phyloP scores from a whole-genome alignment of 2,888 invertebrate genomes.

The Teinopalpus imperialis region DNA sequence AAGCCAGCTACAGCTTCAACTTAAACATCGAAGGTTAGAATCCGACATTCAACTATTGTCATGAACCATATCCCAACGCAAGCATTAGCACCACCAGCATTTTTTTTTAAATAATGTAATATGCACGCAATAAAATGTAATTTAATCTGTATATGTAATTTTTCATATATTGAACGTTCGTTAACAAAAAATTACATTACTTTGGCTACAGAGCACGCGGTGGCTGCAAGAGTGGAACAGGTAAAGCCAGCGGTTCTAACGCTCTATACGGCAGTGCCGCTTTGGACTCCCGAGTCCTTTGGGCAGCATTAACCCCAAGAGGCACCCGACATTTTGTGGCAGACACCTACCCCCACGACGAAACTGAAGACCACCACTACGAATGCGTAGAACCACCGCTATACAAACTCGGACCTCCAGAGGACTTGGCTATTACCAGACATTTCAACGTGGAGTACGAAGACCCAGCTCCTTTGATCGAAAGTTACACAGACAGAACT shows the following conservation, averaged over 20 bases:
- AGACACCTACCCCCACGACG: constrained; percentile 84
- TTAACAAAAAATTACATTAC: too few relatives aligned
- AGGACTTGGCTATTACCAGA: constrained; percentile 84
- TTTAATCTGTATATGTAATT: too few relatives aligned
- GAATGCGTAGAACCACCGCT: constrained; percentile 85
- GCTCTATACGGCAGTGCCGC: constrained; percentile 74
- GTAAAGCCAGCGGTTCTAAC: constrained; percentile 75
- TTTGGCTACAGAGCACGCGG: constrained; percentile 76
- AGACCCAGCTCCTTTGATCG: constrained; percentile 88
- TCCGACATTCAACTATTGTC: too few relatives aligned
- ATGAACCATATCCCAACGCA: too few relatives aligned
- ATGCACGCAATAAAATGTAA: too few relatives aligned
- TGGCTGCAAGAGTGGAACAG: constrained; percentile 79
- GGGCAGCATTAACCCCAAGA: constrained; percentile 92
- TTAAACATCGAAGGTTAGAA: too few relatives aligned
- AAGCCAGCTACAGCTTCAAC: too few relatives aligned
- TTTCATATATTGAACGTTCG: not conserved
- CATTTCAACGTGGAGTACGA: constrained; percentile 92
- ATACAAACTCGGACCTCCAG: constrained; percentile 74
- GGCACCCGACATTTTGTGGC: constrained; percentile 90
- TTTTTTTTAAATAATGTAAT: too few relatives aligned
- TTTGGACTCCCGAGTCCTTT: constrained; percentile 86
- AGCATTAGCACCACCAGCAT: too few relatives aligned
- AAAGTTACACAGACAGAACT: constrained; percentile 84
- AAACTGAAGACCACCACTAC: constrained; percentile 85